Evolutionary conservation across 2,797 vertebrate genomes (phyloP).

Genomic region (Alcedo quadribrachys): DNA sequence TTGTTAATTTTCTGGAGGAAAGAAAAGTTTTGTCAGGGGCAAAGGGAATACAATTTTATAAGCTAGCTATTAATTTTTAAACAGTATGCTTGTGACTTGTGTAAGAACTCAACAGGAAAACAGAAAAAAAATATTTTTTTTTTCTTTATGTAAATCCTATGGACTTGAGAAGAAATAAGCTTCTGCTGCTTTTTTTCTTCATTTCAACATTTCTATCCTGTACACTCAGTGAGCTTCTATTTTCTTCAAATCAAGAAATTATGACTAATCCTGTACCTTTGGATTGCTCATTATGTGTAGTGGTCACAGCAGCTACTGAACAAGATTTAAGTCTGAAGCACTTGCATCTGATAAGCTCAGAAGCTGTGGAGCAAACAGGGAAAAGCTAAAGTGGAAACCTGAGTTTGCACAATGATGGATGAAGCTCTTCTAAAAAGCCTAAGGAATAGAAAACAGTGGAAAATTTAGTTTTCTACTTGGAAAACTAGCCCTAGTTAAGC

Average conservation of each 20-base stretch:
- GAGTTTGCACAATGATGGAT: neutral
- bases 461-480: neutral
- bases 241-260: neutral
- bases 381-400: neutral
- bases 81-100: neutral
- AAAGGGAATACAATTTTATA: constrained; percentile 34
- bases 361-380: neutral
- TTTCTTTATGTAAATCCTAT: neutral
- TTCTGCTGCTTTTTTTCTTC: neutral
- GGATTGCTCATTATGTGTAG: neutral
- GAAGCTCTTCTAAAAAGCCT: neutral
- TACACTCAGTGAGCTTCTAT: accelerated
- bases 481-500: neutral
- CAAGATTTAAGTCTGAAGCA: neutral
- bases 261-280: neutral
- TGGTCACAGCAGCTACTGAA: neutral
- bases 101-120: neutral
- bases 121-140: neutral
- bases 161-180: neutral
- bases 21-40: neutral
- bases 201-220: neutral
- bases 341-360: neutral
- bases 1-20: neutral
- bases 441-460: neutral
- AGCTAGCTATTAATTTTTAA: constrained; percentile 50